These are phyloP conservation scores for Lethenteron reissneri DNA, from an alignment of 2,113 vertebrate species.

Conservation along the genomic window DNA sequence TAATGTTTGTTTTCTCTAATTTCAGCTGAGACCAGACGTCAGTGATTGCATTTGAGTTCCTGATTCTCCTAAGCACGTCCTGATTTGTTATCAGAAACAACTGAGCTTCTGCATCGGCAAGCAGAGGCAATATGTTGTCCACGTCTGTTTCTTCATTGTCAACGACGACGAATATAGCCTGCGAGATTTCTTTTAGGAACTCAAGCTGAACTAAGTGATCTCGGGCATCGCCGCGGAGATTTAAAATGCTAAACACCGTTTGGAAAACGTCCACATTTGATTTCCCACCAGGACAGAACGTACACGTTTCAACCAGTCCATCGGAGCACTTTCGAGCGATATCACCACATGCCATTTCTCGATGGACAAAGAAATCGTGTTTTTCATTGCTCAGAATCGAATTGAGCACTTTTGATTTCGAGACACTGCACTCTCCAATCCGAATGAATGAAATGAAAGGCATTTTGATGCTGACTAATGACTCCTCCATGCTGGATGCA, in stretches of 20 bases:
- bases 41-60: too few species aligned
- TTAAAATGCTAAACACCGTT: neutral
- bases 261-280: neutral
- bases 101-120: too few species aligned
- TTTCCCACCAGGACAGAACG: neutral
- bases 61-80: too few species aligned
- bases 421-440: neutral
- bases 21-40: too few species aligned
- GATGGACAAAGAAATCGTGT: slow-evolving; percentile 7
- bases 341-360: slow-evolving; percentile 5
- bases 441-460: slow-evolving; percentile 6
- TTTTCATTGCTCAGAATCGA: slow-evolving; percentile 5
- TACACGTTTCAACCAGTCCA: slow-evolving; percentile 3
- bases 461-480: neutral
- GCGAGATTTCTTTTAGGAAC: neutral
- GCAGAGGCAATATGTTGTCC: too few species aligned
- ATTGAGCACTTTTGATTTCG: slow-evolving; percentile 7
- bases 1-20: too few species aligned
- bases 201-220: neutral
- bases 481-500: slow-evolving; percentile 5
- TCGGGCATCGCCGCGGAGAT: neutral
- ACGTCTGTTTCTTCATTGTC: neutral
- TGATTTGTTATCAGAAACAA: too few species aligned
- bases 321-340: slow-evolving; percentile 6
- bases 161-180: neutral